These are phyloP conservation scores for Thinocorus orbignyianus DNA, from an alignment of 2,113 vertebrate genomes.

Conservation along the genomic window DNA sequence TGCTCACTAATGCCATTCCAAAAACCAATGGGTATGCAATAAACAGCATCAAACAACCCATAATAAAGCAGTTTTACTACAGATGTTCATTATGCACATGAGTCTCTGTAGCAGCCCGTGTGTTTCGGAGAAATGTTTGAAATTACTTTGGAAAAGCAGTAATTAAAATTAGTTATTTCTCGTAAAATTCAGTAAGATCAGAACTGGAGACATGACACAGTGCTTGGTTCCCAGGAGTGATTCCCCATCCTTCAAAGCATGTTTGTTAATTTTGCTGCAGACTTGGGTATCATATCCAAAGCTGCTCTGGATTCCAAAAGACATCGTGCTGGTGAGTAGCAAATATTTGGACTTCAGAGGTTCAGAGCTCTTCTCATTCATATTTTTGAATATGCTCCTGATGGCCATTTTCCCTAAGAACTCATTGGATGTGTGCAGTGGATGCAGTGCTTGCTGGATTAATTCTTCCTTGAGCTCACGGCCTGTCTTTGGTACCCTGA, in stretches of 20 bases:
- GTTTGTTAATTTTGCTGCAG: not conserved
- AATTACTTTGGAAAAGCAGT: conserved; percentile 46
- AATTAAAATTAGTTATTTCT: conserved; percentile 20
- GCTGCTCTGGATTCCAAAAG: not conserved
- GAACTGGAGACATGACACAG: not conserved
- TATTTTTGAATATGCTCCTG: not conserved
- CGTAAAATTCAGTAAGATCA: not conserved
- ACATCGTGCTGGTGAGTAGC: not conserved
- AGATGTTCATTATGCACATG: conserved; percentile 68
- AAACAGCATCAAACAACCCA: conserved; percentile 18
- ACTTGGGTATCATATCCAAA: not conserved
- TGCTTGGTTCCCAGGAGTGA: not conserved
- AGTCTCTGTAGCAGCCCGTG: conserved; percentile 38
- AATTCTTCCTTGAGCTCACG: not conserved
- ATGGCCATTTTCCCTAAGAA: not conserved
- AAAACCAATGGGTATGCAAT: conserved; percentile 32
- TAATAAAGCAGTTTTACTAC: conserved; percentile 61
- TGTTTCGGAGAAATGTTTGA: conserved; percentile 49
- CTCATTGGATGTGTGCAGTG: not conserved
- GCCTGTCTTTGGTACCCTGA: not conserved
- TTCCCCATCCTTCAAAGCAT: not conserved
- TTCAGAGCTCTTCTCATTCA: not conserved
- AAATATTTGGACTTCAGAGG: not conserved
- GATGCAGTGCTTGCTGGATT: not conserved
- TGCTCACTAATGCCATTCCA: conserved; percentile 24